A percentile compares a stretch with the other conserved stretches of the same genome.
phyloP scores from a whole-genome alignment of 2,797 vertebrate genomes.

The Numenius phaeopus region DNA sequence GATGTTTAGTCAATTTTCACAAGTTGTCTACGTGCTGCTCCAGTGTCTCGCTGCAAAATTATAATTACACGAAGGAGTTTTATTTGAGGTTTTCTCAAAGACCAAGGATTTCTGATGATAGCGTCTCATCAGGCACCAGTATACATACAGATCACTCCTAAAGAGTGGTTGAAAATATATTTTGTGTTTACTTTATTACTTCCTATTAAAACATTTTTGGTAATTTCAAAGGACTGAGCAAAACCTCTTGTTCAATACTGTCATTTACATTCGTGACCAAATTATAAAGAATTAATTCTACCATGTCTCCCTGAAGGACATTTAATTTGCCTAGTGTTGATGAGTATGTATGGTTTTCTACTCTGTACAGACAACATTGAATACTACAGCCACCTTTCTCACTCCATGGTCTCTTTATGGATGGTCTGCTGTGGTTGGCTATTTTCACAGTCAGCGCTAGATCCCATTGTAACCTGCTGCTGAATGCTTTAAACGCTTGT shows the following conservation, averaged over 20 bases:
- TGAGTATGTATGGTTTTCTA: background rate
- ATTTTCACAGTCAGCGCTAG: background rate
- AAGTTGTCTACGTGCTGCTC: background rate
- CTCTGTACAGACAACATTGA: background rate
- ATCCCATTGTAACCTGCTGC: background rate
- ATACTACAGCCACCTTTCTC: background rate
- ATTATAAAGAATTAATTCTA: background rate
- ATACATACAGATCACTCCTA: accelerated
- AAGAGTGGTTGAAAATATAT: background rate
- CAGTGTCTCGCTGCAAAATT: background rate
- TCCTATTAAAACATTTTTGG: background rate
- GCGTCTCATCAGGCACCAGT: background rate
- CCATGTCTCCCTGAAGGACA: background rate
- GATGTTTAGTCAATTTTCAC: background rate
- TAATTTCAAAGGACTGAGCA: background rate
- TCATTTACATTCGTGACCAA: background rate
- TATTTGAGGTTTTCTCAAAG: background rate
- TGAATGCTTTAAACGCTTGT: background rate
- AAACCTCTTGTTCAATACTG: background rate
- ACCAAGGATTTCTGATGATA: background rate
- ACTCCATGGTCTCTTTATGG: background rate
- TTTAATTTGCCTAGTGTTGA: background rate
- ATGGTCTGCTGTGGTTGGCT: background rate
- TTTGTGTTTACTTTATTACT: background rate
- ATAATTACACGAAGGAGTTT: background rate